Evolutionary conservation across 2,113 vertebrate species (phyloP).

Genomic region (Sphyrna mokarran): DNA sequence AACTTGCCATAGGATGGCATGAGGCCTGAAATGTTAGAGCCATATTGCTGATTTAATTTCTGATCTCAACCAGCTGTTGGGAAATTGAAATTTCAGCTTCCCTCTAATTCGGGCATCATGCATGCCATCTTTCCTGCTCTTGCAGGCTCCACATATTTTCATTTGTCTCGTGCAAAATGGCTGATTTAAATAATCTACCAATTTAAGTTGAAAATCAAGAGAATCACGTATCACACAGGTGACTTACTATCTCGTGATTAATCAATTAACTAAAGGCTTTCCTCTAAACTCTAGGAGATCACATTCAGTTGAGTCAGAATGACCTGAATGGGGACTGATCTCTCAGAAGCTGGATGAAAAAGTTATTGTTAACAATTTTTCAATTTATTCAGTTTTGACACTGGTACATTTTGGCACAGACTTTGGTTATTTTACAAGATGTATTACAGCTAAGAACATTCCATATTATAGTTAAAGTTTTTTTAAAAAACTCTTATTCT

Average conservation of each 20-base stretch:
- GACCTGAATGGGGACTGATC: slow-evolving; percentile 15
- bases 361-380: not conserved
- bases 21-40: not conserved
- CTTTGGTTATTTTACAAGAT: not conserved
- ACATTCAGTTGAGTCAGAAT: slow-evolving; percentile 2
- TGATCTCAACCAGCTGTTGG: not conserved
- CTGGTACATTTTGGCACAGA: not conserved
- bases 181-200: not conserved
- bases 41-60: not conserved
- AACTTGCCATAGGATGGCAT: too few species aligned
- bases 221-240: not conserved
- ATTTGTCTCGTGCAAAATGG: not conserved
- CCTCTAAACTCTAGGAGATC: not conserved
- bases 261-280: not conserved
- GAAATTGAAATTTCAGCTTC: not conserved
- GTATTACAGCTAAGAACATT: not conserved
- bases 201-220: slow-evolving; percentile 5
- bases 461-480: not conserved
- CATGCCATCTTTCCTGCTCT: not conserved
- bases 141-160: not conserved
- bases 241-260: not conserved
- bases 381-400: slow-evolving; percentile 24
- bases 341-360: not conserved
- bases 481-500: not conserved
- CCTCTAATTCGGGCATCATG: not conserved